A percentile compares a stretch with the other conserved stretches of the same genome.
phyloP scores from a whole-genome alignment of 1,140 invertebrate genomes.

The Meloidogyne chitwoodi region DNA sequence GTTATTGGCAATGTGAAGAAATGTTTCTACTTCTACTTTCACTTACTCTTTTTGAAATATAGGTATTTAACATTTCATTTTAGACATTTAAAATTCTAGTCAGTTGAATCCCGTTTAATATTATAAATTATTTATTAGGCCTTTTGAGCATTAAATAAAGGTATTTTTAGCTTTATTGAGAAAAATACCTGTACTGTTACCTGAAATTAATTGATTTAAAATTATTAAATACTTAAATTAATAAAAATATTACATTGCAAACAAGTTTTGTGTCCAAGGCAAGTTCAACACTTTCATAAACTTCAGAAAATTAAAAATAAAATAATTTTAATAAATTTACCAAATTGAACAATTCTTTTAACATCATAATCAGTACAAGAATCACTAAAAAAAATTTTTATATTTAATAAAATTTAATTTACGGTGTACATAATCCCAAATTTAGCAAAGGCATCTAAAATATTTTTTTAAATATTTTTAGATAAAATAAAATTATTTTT shows the following conservation, averaged over 20 bases:
- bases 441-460: constrained; percentile 50
- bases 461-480: neutral
- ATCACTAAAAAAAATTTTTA: constrained; percentile 22
- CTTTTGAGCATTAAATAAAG: neutral
- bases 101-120: too few species aligned
- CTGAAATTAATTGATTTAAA: too few species aligned
- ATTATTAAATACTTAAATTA: neutral
- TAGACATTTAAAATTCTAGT: too few species aligned
- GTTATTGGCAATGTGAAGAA: too few species aligned
- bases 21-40: too few species aligned
- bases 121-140: too few species aligned
- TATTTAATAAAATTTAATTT: neutral
- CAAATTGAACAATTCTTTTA: constrained; percentile 46
- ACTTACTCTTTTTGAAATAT: too few species aligned
- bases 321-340: constrained; percentile 30
- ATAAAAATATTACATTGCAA: constrained; percentile 45
- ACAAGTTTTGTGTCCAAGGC: constrained; percentile 45
- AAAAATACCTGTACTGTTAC: neutral
- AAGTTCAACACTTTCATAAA: constrained; percentile 47
- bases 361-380: constrained; percentile 59
- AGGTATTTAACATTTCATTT: too few species aligned
- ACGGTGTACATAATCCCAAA: constrained; percentile 53
- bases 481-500: neutral
- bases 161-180: neutral
- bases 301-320: constrained; percentile 32